phyloP scores from a whole-genome alignment of 2,888 invertebrate genomes.

The Spisula solida region DNA sequence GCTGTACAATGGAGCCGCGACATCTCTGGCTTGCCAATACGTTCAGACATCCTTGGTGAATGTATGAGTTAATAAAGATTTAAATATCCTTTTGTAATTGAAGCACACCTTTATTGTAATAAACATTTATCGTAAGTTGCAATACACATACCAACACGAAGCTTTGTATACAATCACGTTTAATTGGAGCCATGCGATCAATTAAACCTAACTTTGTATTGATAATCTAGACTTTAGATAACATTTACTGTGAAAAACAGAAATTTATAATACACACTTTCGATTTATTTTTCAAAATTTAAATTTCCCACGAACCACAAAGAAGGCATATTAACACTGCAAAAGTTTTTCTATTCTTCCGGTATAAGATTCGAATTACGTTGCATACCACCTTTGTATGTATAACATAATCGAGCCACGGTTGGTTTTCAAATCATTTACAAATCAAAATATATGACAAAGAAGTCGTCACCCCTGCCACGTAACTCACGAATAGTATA shows the following conservation, averaged over 20 bases:
- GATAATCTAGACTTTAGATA: background rate
- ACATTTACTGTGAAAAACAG: background rate
- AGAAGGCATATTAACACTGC: background rate
- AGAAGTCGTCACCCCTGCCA: background rate
- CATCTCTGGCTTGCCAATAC: background rate
- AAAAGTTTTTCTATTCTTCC: background rate
- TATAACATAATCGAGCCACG: too few relatives aligned
- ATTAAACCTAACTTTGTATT: background rate
- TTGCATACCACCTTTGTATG: too few relatives aligned
- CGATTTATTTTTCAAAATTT: background rate
- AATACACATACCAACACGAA: background rate
- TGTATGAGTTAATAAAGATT: background rate
- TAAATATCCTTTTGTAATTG: background rate
- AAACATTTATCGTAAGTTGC: background rate
- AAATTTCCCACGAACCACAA: background rate
- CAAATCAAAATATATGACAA: background rate
- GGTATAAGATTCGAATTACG: too few relatives aligned
- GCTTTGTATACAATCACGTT: background rate
- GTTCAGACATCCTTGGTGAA: background rate
- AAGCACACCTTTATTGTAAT: background rate
- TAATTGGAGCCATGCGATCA: background rate
- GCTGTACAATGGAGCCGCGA: background rate
- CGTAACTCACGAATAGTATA: background rate
- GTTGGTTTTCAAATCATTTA: background rate
- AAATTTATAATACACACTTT: background rate